A percentile compares a stretch with the other conserved stretches of the same genome.
phyloP scores from a whole-genome alignment of 2,113 vertebrate species.

The Pandion haliaetus region DNA sequence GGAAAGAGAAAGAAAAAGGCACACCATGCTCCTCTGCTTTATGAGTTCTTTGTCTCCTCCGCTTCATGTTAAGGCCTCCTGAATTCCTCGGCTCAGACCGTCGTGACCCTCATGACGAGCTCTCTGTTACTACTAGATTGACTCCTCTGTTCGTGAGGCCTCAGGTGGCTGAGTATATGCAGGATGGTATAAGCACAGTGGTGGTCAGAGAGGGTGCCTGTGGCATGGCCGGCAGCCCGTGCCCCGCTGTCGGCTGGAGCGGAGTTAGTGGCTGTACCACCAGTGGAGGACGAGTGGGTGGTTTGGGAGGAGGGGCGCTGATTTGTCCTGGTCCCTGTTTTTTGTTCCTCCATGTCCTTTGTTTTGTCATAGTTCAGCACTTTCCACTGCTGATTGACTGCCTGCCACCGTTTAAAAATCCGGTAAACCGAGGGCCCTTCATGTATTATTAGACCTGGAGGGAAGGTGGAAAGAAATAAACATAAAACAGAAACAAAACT shows the following conservation, averaged over 20 bases:
- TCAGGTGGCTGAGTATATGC: conserved; percentile 94
- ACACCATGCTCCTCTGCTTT: conserved; percentile 64
- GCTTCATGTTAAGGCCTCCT: conserved; percentile 74
- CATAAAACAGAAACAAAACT: conserved; percentile 23
- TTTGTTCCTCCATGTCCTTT: conserved; percentile 90
- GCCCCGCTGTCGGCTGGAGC: conserved; percentile 71
- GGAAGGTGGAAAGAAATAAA: conserved; percentile 49
- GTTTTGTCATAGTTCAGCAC: conserved; percentile 97
- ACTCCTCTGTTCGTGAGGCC: conserved; percentile 88
- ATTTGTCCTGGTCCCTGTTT: conserved; percentile 83
- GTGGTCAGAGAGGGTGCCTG: conserved; percentile 85
- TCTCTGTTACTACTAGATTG: conserved; percentile 87
- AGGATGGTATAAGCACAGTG: conserved; percentile 98
- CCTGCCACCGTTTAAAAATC: conserved; percentile 98
- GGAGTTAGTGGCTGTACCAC: conserved; percentile 80
- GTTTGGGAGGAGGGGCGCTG: conserved; percentile 81
- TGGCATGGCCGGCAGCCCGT: conserved; percentile 70
- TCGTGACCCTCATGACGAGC: conserved; percentile 99
- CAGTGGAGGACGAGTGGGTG: conserved; percentile 77
- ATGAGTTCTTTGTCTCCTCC: conserved; percentile 57
- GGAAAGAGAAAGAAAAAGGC: conserved; percentile 66
- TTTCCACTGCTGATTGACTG: conserved; percentile 99
- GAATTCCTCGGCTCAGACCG: conserved; percentile 82
- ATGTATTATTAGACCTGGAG: conserved; percentile 93
- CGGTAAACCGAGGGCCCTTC: conserved; percentile 98